phyloP scores from a whole-genome alignment of 2,113 vertebrate species.

The Chloroceryle aenea region DNA sequence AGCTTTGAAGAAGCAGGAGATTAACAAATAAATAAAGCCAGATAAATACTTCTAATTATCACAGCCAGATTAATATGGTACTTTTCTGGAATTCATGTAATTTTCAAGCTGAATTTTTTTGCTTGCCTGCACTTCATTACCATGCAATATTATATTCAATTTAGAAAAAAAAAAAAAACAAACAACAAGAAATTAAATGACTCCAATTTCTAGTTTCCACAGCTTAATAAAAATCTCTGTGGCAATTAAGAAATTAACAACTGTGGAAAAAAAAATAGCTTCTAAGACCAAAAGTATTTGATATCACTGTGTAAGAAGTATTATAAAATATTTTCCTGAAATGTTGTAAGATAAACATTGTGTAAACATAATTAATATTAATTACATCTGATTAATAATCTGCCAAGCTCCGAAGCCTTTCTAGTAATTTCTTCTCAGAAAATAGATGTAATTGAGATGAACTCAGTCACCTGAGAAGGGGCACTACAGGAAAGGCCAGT shows the following conservation, averaged over 20 bases:
- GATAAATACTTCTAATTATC: neutral
- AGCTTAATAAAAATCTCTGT: neutral
- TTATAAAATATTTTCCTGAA: neutral
- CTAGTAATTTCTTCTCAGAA: neutral
- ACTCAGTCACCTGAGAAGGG: slow-evolving; percentile 89
- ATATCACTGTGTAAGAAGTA: neutral
- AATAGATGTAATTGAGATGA: neutral
- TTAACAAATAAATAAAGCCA: neutral
- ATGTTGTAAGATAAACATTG: neutral
- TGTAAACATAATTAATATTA: neutral
- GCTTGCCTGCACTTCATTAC: neutral
- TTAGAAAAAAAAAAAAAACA: neutral
- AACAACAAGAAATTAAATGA: neutral
- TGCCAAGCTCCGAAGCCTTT: neutral
- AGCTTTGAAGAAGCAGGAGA: neutral
- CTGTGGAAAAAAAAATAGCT: neutral
- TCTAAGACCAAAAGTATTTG: neutral
- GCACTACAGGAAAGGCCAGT: slow-evolving; percentile 94
- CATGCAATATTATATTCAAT: neutral
- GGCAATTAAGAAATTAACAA: neutral
- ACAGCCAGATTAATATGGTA: neutral
- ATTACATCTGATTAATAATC: neutral
- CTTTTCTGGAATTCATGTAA: neutral
- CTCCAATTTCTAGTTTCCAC: neutral
- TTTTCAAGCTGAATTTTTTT: neutral